A percentile compares a stretch with the other conserved stretches of the same genome.
Evolutionary conservation across 2,888 invertebrate genomes (phyloP).

Genomic region (Eurytoma californica): DNA sequence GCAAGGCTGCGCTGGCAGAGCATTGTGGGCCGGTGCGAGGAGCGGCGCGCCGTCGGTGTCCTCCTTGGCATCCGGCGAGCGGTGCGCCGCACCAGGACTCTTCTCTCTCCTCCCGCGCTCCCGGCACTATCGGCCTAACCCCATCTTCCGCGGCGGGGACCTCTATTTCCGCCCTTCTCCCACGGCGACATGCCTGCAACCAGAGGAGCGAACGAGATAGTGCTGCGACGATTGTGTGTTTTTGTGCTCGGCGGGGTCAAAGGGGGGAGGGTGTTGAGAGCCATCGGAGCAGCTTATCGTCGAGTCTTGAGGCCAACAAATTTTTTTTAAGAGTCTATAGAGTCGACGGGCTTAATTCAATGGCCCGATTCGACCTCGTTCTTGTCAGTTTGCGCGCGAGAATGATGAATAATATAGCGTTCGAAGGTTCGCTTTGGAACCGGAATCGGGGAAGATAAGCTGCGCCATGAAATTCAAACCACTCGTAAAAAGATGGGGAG

Average conservation of each 20-base stretch:
- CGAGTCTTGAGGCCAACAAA: no score
- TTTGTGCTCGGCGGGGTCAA: neutral
- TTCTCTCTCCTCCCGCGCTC: conserved; percentile 15
- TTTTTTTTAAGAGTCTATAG: no score
- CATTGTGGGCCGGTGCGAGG: conserved; percentile 66
- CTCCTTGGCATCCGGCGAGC: conserved; percentile 50
- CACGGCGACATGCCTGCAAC: conserved; percentile 65
- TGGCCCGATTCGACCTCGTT: no score
- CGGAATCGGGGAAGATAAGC: no score
- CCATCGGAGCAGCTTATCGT: neutral
- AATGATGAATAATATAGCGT: no score
- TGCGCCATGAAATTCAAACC: no score
- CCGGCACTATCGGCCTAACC: conserved; percentile 65
- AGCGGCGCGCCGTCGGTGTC: conserved; percentile 57
- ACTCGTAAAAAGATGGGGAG: no score
- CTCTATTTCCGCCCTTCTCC: conserved; percentile 63
- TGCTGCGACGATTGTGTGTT: conserved; percentile 2
- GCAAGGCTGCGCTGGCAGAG: conserved; percentile 68
- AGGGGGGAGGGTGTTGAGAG: neutral
- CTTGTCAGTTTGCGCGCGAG: no score
- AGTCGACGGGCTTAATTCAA: no score
- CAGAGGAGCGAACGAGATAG: conserved; percentile 56
- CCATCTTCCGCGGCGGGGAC: conserved; percentile 65
- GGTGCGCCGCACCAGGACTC: conserved; percentile 44
- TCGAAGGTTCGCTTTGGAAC: no score